These are phyloP conservation scores for Sciaenops ocellatus DNA, from an alignment of 2,797 vertebrate species.

Conservation along the genomic window DNA sequence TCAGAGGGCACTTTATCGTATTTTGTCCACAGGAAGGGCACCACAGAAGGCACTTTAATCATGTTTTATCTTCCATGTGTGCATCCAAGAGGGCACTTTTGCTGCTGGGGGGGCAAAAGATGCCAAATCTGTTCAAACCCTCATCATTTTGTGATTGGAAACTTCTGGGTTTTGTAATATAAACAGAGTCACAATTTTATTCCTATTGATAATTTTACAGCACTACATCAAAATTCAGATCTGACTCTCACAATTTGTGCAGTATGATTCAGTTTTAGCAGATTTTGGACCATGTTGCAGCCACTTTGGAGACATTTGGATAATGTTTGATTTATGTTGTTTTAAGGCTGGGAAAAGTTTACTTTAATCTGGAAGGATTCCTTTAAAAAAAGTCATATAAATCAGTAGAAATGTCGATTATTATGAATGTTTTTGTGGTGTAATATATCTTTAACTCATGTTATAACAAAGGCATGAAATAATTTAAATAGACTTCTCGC, in stretches of 20 bases:
- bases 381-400: not conserved
- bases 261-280: not conserved
- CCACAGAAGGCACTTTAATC: too few relatives aligned
- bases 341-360: not conserved
- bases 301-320: too few relatives aligned
- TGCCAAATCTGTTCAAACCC: not conserved
- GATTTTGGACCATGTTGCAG: not conserved
- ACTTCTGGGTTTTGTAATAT: not conserved
- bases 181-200: not conserved
- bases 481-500: not conserved
- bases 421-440: not conserved
- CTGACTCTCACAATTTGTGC: not conserved
- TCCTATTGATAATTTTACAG: not conserved
- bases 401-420: not conserved
- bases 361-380: not conserved
- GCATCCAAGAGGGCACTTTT: too few relatives aligned
- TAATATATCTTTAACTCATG: conserved; percentile 12
- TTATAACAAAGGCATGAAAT: not conserved
- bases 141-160: not conserved
- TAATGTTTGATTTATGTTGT: too few relatives aligned
- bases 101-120: too few relatives aligned
- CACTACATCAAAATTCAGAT: not conserved
- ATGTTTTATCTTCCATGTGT: too few relatives aligned
- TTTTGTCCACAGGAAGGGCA: too few relatives aligned
- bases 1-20: too few relatives aligned